Evolutionary conservation across 2,113 vertebrate genomes (phyloP), one percentile per base, ranked within the genome.

Genomic region (Plecturocebus donacophilus): DNA sequence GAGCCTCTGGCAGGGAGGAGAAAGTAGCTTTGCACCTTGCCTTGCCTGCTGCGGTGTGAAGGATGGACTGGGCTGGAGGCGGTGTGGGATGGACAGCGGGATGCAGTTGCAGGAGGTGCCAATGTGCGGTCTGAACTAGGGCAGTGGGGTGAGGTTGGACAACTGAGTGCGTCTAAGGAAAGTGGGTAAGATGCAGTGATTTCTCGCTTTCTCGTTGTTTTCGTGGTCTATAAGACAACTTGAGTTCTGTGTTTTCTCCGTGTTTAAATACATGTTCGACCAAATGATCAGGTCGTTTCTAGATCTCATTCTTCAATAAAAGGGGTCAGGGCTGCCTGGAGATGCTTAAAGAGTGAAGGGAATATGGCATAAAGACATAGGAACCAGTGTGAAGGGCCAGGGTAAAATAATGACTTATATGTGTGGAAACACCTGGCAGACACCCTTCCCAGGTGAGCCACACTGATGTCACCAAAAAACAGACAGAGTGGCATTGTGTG

Each of bases 61-160:
- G 56, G 14, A 40, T 10, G 10, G 30, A 16, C 61, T 19, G 42
- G 6, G 3, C 17, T 5, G 21, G 47, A n/a, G 73, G 49, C 7
- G 20, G 54, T 27, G 13, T 45, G 30, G 47, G 83, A 19, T 8
- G 2, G 75, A 30, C 21, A 1, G 2, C 2, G 52, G 61, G 45
- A 16, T 0, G 6, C 0, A 3, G 27, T 3, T 1, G 1, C 32
- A 8, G 49, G 5, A 38, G n/a, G 2, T 64, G 56, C 68, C 13
- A 9, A 38, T 0, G 6, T 5, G 23, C 42, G 1, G 7, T 68
- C 32, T 10, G 11, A 12, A 17, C 1, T 30, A 23, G 17, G 13
- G 14, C 30, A 21, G 23, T 17, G 32, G 30, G 6, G 40, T 17
- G n/a, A 54, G 5, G 13, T 38, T 10, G 3, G 38, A 81, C 25